Conservation (phyloP, 2,113 vertebrate genomes). For the Penelope pileata region DNA sequence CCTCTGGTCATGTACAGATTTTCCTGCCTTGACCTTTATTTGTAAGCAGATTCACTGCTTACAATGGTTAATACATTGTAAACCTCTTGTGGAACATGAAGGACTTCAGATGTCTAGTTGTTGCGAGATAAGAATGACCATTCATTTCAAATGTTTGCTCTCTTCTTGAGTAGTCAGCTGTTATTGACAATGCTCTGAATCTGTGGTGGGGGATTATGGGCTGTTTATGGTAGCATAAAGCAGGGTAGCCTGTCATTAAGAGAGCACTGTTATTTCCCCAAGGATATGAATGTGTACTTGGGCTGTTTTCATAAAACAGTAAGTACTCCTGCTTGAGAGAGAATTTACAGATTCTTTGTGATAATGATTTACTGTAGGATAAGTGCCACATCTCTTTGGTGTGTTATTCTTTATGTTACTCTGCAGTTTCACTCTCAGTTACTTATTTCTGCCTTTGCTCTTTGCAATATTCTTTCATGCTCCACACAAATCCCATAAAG, state of each 20-base stretch:
- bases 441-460: not conserved
- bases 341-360: not conserved
- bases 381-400: not conserved
- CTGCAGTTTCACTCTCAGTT: not conserved
- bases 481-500: not conserved
- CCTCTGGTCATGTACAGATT: not conserved
- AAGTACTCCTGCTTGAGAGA: not conserved
- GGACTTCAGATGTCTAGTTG: not conserved
- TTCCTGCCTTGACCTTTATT: not conserved
- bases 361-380: not conserved
- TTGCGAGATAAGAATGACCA: not conserved
- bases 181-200: not conserved
- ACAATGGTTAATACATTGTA: too few species aligned
- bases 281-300: not conserved
- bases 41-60: too few species aligned
- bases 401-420: not conserved
- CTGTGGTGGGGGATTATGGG: not conserved
- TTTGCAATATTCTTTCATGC: not conserved
- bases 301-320: not conserved
- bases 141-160: not conserved
- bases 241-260: not conserved
- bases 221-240: not conserved
- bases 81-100: not conserved
- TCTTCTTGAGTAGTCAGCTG: not conserved
- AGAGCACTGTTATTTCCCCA: not conserved